Percentiles rank a stretch among this genome's conserved stretches.
phyloP scores from a whole-genome alignment of 2,888 invertebrate species.

The Iphiclides podalirius region DNA sequence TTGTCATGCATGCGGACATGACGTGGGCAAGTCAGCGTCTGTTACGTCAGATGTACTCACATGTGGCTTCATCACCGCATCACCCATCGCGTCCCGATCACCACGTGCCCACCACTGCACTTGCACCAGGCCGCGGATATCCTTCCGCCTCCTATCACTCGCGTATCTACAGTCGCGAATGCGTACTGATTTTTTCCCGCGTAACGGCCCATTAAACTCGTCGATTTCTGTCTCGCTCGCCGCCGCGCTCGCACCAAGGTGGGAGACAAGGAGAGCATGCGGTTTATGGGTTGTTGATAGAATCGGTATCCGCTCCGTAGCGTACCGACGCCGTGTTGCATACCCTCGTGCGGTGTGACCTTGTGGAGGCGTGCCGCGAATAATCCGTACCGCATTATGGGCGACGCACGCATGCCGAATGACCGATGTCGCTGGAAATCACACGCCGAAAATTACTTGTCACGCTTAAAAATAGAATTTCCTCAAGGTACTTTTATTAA shows the following conservation, averaged over 20 bases:
- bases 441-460: too few relatives aligned
- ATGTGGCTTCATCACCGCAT: background rate
- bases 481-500: too few relatives aligned
- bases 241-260: constrained; percentile 60
- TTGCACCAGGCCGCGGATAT: constrained; percentile 50
- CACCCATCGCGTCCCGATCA: constrained; percentile 22
- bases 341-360: constrained; percentile 66
- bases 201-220: constrained; percentile 80
- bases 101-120: constrained; percentile 44
- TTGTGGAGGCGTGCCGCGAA: constrained; percentile 47
- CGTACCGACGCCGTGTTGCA: constrained; percentile 77
- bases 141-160: constrained; percentile 76
- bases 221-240: constrained; percentile 77
- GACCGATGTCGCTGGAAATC: constrained; percentile 10
- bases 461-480: too few relatives aligned
- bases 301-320: constrained; percentile 78
- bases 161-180: constrained; percentile 79
- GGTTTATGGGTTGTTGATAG: constrained; percentile 81
- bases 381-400: constrained; percentile 16
- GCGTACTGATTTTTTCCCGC: constrained; percentile 80
- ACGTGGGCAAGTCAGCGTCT: constrained; percentile 38
- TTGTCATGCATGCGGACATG: constrained; percentile 36
- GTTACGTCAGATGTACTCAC: constrained; percentile 13
- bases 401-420: too few relatives aligned
- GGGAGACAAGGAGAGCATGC: constrained; percentile 80